phyloP scores from a whole-genome alignment of 30 jellyfish, hydroid and myxozoan species.

The Pelagia noctiluca region DNA sequence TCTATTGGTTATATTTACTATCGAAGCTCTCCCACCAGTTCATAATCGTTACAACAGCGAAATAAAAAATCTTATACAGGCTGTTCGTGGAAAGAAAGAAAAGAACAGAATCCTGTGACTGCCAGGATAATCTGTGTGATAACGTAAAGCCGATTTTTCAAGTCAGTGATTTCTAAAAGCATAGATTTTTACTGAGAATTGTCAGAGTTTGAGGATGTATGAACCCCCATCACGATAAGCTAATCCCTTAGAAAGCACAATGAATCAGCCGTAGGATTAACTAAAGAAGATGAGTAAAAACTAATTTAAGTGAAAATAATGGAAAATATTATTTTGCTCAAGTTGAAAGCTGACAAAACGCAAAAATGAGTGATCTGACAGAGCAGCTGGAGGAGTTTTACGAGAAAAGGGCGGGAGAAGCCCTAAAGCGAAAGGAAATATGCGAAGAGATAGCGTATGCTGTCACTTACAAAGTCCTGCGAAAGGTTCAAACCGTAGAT shows the following conservation, averaged over 20 bases:
- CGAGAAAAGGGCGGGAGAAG: conserved; percentile 62
- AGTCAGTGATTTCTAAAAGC: conserved; percentile 39
- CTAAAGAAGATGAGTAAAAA: too few species aligned
- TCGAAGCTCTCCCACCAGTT: too few species aligned
- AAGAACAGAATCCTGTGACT: too few species aligned
- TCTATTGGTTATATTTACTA: too few species aligned
- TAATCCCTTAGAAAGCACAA: conserved; percentile 53
- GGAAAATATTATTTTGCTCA: neutral
- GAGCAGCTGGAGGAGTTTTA: conserved; percentile 42
- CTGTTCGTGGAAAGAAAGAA: too few species aligned
- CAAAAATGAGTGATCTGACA: neutral
- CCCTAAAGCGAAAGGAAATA: conserved; percentile 52
- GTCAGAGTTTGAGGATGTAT: conserved; percentile 65
- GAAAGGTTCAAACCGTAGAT: conserved; percentile 84
- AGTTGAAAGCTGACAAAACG: neutral
- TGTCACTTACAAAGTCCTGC: conserved; percentile 73
- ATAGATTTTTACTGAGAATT: conserved; percentile 62
- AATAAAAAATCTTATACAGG: too few species aligned
- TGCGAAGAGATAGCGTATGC: conserved; percentile 82
- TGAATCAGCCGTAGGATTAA: neutral
- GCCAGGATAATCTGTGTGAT: too few species aligned
- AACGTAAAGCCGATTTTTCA: conserved; percentile 14
- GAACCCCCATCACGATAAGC: conserved; percentile 63
- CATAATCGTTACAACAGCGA: too few species aligned
- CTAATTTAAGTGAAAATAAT: too few species aligned